A percentile compares a stretch with the other conserved stretches of the same genome.
These are phyloP conservation scores for Habropoda laboriosa DNA, from an alignment of 1,140 invertebrate genomes.

Conservation along the genomic window DNA sequence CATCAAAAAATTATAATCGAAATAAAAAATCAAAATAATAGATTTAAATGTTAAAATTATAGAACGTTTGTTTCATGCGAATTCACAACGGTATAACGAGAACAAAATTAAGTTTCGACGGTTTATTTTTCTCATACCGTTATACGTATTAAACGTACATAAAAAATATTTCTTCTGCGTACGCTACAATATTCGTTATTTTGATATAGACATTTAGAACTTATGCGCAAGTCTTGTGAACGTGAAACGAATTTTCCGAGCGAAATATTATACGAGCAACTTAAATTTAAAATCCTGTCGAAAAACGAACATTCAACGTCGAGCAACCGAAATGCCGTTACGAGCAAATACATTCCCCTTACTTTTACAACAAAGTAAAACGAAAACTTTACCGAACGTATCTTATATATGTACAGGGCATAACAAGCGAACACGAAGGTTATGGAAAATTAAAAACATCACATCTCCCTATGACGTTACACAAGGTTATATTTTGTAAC, in stretches of 20 bases:
- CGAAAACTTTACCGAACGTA: too few relatives aligned
- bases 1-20: background rate
- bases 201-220: slow-evolving; percentile 12
- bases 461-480: slow-evolving; percentile 71
- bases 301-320: background rate
- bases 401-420: background rate
- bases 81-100: background rate
- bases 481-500: slow-evolving; percentile 76
- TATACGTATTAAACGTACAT: slow-evolving; percentile 34
- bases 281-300: slow-evolving; percentile 6
- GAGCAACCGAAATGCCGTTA: background rate
- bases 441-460: slow-evolving; percentile 43
- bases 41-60: background rate
- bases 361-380: slow-evolving; percentile 1
- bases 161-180: slow-evolving; percentile 26
- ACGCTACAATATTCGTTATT: slow-evolving; percentile 13
- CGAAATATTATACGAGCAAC: background rate
- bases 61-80: background rate
- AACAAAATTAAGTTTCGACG: slow-evolving; percentile 19
- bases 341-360: background rate
- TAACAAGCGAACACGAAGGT: slow-evolving; percentile 26
- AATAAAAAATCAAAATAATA: slow-evolving; percentile 10
- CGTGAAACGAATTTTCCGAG: background rate
- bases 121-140: slow-evolving; percentile 23
- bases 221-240: background rate